Base-by-base conservation (phyloP, 2,888 invertebrate genomes). In the Girardia tigrina region DNA sequence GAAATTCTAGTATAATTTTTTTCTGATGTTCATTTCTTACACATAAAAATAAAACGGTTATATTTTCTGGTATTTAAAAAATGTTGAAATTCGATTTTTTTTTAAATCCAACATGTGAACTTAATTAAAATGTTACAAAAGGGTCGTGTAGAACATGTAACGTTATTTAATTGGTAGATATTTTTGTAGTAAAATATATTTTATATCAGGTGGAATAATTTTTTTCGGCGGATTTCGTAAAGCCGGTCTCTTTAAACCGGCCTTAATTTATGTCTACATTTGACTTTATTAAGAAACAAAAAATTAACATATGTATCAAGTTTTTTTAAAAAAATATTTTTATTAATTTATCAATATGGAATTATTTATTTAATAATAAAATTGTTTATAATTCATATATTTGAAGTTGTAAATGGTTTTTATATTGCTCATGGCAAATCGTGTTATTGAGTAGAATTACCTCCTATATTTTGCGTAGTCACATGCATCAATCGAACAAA, bases 121-220 rank as follows among this genome's bases (percentile, higher is more conserved):
- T 56, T 56, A 56, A 56, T 56, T 56, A 56, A 56, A 56, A 56
- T 56, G 56, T 56, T 56, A 56, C 56, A 56, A 56, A 56, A 56
- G n/a, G 4, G 56, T 56, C n/a, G n/a, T 8, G 56, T n/a, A 56
- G 23, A 2, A 56, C 23, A 23, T 56, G 56, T 56, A 56, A 56
- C 56, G 23, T 20, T 56, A 56, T 56, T 56, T 56, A 56, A 56
- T 56, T 56, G 23, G 56, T 56, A 56, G n/a, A 56, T 4, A n/a
- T 56, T 56, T 56, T 56, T 56, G 56, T 36, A 36, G 23, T 56
- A 56, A 56, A 12, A 56, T 16, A 56, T 56, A 56, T n/a, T 56
- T 20, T 20, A 56, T 8, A 56, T 56, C 56, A 56, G 56, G 6
- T 56, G 56, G n/a, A 23, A 56, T 56, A 56, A n/a, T n/a, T n/a